phyloP scores from a whole-genome alignment of 2,797 vertebrate genomes.

The Nyctibius grandis region DNA sequence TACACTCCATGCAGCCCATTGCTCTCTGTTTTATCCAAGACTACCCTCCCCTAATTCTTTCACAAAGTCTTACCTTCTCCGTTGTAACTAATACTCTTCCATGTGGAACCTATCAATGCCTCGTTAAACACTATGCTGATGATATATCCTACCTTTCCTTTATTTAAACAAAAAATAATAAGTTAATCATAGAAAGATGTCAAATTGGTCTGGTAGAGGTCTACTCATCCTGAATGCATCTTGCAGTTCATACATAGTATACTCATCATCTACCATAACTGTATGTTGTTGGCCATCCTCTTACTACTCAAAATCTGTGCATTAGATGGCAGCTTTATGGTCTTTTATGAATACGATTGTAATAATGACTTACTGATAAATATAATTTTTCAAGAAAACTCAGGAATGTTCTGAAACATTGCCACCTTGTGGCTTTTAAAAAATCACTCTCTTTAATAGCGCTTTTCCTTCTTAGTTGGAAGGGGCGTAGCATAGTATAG shows the following conservation, averaged over 20 bases:
- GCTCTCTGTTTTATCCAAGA: background rate
- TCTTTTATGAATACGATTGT: background rate
- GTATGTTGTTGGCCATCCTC: background rate
- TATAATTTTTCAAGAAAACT: background rate
- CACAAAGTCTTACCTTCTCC: background rate
- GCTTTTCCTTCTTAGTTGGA: background rate
- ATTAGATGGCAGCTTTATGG: background rate
- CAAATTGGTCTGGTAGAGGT: background rate
- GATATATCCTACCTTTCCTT: background rate
- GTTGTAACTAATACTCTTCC: background rate
- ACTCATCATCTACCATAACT: background rate
- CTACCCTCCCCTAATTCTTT: background rate
- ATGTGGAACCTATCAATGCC: background rate
- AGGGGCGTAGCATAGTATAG: background rate
- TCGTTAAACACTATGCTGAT: background rate
- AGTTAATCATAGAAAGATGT: background rate
- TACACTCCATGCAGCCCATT: background rate
- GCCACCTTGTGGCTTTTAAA: slow-evolving; percentile 27
- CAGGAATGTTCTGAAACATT: slow-evolving; percentile 10
- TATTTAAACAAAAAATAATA: background rate
- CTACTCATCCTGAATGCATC: background rate
- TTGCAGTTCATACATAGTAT: background rate
- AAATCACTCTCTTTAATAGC: background rate
- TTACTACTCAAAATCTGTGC: background rate
- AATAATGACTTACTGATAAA: background rate